Base-by-base conservation (phyloP, 2,113 vertebrate genomes). In the Paralichthys olivaceus region DNA sequence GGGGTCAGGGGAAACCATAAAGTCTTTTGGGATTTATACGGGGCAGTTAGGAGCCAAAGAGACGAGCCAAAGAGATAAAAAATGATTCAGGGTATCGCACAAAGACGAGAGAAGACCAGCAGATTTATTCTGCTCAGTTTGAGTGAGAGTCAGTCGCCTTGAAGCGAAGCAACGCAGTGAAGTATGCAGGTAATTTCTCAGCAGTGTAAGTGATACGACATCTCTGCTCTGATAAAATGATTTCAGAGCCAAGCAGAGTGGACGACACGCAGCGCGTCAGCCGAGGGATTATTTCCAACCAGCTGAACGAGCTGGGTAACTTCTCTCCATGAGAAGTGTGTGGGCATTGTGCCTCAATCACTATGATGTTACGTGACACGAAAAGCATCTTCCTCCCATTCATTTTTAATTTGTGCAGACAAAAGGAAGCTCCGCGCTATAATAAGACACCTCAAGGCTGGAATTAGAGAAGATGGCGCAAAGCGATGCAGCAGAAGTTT, bases 1-100 rank as follows among this genome's bases (percentile, higher is more conserved):
- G 4, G 40, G 72, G 67, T 56, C 61, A 62, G 23, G 20, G 15
- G 65, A 59, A 53, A 71, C 67, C 68, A 28, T 51, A 34, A 77
- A 53, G 43, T 69, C 22, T 47, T 1, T 1, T 40, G n/a, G 29
- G 72, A 63, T 69, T 61, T 43, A 62, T 26, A 14, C 60, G 60
- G 22, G 23, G 19, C 28, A 59, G 45, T 12, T 32, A n/a, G 37
- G 37, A 63, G 25, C 40, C 25, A 12, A 6, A 5, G 11, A 45
- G 20, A n/a, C 6, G 7, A 15, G 25, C 23, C 23, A 26, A 7
- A 7, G 23, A 56, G 26, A 29, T 8, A 22, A 43, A 25, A 37
- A 26, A 5, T 2, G 19, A 29, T n/a, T 23, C 3, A 7, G 19
- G 7, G 17, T 51, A 20, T n/a, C 19, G 4, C 47, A 51, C 47